A percentile compares a stretch with the other conserved stretches of the same genome.
Conservation (phyloP, 1,140 invertebrate species). For the Hydropsyche tenuis region DNA sequence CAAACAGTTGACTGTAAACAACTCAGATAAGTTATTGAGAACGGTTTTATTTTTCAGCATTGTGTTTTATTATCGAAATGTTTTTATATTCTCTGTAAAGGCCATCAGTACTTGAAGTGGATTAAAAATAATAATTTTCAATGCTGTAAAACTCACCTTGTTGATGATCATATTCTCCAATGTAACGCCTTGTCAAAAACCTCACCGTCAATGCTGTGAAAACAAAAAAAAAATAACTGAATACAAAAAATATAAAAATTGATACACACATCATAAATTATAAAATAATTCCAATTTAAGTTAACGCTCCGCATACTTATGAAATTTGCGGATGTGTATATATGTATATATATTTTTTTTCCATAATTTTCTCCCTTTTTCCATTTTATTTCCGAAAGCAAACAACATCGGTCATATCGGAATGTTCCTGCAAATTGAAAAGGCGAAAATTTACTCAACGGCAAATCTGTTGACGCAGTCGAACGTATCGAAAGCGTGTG, state of each 20-base stretch:
- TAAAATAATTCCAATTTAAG: background rate
- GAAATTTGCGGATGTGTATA: no score
- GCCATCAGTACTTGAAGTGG: no score
- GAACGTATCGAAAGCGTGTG: background rate
- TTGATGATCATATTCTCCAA: conserved; percentile 93
- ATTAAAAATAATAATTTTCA: no score
- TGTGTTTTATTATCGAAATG: background rate
- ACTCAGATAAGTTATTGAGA: no score
- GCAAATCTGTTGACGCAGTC: background rate
- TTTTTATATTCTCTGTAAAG: background rate
- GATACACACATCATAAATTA: background rate
- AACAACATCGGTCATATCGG: conserved; percentile 3
- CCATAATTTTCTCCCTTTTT: no score
- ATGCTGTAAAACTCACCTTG: conserved; percentile 74
- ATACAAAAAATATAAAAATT: background rate
- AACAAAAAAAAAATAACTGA: conserved; percentile 9
- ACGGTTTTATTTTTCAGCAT: no score
- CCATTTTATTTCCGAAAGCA: background rate
- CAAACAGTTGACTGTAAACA: no score
- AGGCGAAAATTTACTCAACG: background rate
- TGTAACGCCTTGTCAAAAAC: conserved; percentile 88
- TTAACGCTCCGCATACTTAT: no score
- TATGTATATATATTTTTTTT: no score
- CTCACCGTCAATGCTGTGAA: conserved; percentile 82
- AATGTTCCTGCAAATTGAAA: background rate